Percentiles rank a stretch among this genome's conserved stretches.
phyloP scores from a whole-genome alignment of 2,888 invertebrate genomes.

The Pseudanteris insignis region DNA sequence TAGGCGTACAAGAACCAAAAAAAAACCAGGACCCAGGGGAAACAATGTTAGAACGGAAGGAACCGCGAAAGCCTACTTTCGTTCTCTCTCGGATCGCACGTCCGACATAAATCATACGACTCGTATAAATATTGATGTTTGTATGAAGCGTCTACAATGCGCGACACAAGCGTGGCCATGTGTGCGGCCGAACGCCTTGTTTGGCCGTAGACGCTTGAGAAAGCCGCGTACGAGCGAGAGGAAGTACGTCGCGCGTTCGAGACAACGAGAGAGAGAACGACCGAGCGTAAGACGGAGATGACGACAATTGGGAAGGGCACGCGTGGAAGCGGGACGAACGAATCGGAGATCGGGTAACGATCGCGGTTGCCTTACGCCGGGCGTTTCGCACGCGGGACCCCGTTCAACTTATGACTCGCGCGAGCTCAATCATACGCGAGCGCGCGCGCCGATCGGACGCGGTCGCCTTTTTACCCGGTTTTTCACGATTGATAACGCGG shows the following conservation, averaged over 20 bases:
- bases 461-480: slow-evolving; percentile 10
- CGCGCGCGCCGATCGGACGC: slow-evolving; percentile 32
- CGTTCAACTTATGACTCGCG: too few relatives aligned
- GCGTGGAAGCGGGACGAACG: slow-evolving; percentile 49
- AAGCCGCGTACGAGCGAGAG: slow-evolving; percentile 6
- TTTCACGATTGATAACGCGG: too few relatives aligned
- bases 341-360: slow-evolving; percentile 36
- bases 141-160: too few relatives aligned
- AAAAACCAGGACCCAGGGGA: too few relatives aligned
- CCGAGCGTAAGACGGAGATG: too few relatives aligned
- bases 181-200: slow-evolving; percentile 52
- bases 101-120: too few relatives aligned
- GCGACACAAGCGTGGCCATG: slow-evolving; percentile 51
- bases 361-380: slow-evolving; percentile 30
- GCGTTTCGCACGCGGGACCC: slow-evolving; percentile 8
- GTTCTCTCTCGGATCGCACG: too few relatives aligned
- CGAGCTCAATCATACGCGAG: slow-evolving; percentile 20
- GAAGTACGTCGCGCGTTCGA: too few relatives aligned
- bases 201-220: slow-evolving; percentile 49
- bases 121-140: too few relatives aligned
- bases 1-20: too few relatives aligned
- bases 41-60: too few relatives aligned
- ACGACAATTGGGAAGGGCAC: slow-evolving; percentile 1
- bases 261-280: slow-evolving; percentile 7
- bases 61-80: too few relatives aligned